Evolutionary conservation across 1,140 invertebrate species (phyloP).

Genomic region (Hyles vespertilio): DNA sequence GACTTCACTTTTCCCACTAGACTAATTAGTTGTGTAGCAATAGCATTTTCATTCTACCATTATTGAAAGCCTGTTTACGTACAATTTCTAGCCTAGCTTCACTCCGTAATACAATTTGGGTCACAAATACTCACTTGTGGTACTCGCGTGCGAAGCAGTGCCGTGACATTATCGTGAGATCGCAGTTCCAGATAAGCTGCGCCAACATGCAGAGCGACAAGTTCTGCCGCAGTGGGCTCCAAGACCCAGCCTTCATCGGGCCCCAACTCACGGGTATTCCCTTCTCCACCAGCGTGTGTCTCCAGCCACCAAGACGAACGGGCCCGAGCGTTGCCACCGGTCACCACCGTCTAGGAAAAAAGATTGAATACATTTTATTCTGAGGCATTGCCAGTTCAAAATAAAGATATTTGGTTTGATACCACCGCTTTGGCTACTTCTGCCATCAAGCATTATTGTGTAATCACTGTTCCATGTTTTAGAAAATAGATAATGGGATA

Average conservation of each 20-base stretch:
- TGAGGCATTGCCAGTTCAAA: no score
- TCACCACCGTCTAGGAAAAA: slow-evolving; percentile 46
- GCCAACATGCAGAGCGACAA: slow-evolving; percentile 51
- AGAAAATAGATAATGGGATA: no score
- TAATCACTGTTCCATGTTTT: no score
- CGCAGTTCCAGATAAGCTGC: slow-evolving; percentile 51
- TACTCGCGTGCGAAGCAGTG: slow-evolving; percentile 56
- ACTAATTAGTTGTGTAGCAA: no score
- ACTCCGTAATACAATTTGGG: background rate
- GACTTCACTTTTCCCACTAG: no score
- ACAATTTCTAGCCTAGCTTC: no score
- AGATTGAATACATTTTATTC: background rate
- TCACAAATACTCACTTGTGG: slow-evolving; percentile 42
- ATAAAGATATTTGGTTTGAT: no score
- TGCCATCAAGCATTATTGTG: no score
- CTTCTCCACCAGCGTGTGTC: slow-evolving; percentile 33
- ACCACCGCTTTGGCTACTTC: no score
- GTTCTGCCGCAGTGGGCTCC: slow-evolving; percentile 52
- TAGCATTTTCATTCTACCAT: no score
- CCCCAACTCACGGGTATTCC: slow-evolving; percentile 30
- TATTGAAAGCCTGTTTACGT: no score
- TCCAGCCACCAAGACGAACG: slow-evolving; percentile 57
- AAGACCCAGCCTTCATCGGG: slow-evolving; percentile 57
- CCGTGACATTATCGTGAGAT: slow-evolving; percentile 53
- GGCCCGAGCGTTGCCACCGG: slow-evolving; percentile 38